Evolutionary conservation across 2,797 vertebrate species (phyloP).

Genomic region (Clarias pachynema): DNA sequence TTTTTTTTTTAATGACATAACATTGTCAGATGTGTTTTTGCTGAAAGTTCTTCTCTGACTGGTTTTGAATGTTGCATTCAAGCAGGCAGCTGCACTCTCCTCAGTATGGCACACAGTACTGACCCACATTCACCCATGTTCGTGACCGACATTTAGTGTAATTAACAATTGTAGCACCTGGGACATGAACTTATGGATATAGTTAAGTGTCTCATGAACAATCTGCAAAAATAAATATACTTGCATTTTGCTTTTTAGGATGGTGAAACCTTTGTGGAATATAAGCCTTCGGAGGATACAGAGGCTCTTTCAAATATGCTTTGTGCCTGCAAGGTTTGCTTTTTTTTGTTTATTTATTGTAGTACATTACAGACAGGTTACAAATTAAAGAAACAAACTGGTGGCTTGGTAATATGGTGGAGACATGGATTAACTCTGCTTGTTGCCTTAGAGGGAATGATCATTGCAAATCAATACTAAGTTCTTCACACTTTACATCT

Average conservation of each 20-base stretch:
- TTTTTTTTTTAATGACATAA: too few relatives aligned
- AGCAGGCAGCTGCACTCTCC: too few relatives aligned
- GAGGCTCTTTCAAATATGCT: conserved; percentile 92
- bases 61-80: too few relatives aligned
- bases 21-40: too few relatives aligned
- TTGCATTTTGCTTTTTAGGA: conserved; percentile 73
- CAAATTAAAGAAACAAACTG: neutral
- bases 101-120: too few relatives aligned
- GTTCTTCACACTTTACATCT: neutral
- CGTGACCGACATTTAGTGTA: too few relatives aligned
- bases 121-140: too few relatives aligned
- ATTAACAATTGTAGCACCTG: too few relatives aligned
- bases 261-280: conserved; percentile 88
- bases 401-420: neutral
- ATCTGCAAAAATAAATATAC: neutral
- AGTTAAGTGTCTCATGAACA: neutral
- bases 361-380: neutral
- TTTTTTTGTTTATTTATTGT: neutral
- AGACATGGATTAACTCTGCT: neutral
- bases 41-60: too few relatives aligned
- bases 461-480: neutral
- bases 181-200: too few relatives aligned
- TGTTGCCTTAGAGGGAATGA: neutral
- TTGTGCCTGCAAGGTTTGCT: conserved; percentile 89
- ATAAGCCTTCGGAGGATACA: conserved; percentile 87